Conservation (phyloP, 1,140 invertebrate species). For the Onthophagus taurus region DNA sequence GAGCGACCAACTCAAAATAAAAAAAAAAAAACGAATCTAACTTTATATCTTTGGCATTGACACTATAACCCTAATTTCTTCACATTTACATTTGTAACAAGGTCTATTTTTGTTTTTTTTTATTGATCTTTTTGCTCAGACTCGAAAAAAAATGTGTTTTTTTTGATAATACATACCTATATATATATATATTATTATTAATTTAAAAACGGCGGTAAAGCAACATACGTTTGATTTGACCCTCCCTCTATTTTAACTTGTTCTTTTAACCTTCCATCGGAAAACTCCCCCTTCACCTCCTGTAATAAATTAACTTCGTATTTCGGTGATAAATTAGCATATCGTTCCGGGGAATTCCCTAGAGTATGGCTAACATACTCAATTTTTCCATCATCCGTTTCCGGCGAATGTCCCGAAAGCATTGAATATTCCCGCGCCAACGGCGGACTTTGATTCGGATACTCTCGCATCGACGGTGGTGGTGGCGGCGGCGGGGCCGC, state of each 20-base stretch:
- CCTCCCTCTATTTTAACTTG: constrained; percentile 53
- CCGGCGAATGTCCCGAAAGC: constrained; percentile 54
- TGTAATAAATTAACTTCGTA: constrained; percentile 50
- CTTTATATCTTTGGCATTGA: too few species aligned
- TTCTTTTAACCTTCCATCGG: constrained; percentile 45
- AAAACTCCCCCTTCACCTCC: constrained; percentile 44
- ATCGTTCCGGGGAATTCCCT: constrained; percentile 38
- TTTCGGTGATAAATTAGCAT: constrained; percentile 42
- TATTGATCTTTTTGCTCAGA: too few species aligned
- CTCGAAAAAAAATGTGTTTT: too few species aligned
- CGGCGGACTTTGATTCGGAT: constrained; percentile 46
- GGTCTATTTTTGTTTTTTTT: too few species aligned
- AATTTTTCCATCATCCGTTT: constrained; percentile 39
- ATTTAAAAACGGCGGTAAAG: constrained; percentile 68
- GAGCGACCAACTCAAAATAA: too few species aligned
- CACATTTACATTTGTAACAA: too few species aligned
- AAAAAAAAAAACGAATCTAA: too few species aligned
- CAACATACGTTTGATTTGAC: constrained; percentile 51
- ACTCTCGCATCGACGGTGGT: constrained; percentile 54
- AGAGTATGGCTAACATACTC: constrained; percentile 39
- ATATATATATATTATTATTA: too few species aligned
- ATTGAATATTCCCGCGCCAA: constrained; percentile 55
- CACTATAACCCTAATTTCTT: too few species aligned
- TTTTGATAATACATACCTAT: too few species aligned
- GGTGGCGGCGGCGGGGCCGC: too few species aligned